Conservation (phyloP, 92 coral and sea anemone species). For the Phymanthus crucifer region DNA sequence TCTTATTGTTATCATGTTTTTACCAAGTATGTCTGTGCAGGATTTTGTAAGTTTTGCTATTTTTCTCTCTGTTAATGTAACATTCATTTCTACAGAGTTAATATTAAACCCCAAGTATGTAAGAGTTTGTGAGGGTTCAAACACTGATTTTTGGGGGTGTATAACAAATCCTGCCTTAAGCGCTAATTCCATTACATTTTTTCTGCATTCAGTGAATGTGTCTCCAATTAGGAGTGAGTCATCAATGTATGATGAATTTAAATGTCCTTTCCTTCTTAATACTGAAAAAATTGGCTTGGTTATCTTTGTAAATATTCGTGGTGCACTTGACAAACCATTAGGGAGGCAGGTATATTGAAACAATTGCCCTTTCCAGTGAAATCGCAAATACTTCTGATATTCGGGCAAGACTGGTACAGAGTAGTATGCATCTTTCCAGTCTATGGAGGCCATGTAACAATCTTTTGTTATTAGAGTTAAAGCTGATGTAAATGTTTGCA, state of each 20-base stretch:
- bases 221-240: constrained; percentile 36
- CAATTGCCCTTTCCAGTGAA: constrained; percentile 27
- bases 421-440: constrained; percentile 36
- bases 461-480: constrained; percentile 25
- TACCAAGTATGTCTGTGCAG: constrained; percentile 5
- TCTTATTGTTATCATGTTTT: constrained; percentile 8
- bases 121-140: constrained; percentile 31
- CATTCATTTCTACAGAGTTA: constrained; percentile 20
- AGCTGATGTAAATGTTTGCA: constrained; percentile 27
- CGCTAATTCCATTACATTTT: constrained; percentile 1
- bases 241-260: constrained; percentile 34
- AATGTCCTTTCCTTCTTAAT: constrained; percentile 25
- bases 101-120: constrained; percentile 29
- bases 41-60: constrained; percentile 10
- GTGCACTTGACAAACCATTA: constrained; percentile 34
- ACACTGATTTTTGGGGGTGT: constrained; percentile 27
- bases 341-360: constrained; percentile 45
- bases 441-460: constrained; percentile 44
- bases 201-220: constrained; percentile 24
- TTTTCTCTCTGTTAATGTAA: constrained; percentile 20
- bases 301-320: constrained; percentile 26
- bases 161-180: constrained; percentile 24
- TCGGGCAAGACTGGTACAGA: constrained; percentile 26
- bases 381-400: constrained; percentile 23
- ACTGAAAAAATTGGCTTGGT: constrained; percentile 23